A percentile compares a stretch with the other conserved stretches of the same genome.
Conservation (phyloP, 92 coral and sea anemone genomes). For the Hydrozoanthus gracilis region DNA sequence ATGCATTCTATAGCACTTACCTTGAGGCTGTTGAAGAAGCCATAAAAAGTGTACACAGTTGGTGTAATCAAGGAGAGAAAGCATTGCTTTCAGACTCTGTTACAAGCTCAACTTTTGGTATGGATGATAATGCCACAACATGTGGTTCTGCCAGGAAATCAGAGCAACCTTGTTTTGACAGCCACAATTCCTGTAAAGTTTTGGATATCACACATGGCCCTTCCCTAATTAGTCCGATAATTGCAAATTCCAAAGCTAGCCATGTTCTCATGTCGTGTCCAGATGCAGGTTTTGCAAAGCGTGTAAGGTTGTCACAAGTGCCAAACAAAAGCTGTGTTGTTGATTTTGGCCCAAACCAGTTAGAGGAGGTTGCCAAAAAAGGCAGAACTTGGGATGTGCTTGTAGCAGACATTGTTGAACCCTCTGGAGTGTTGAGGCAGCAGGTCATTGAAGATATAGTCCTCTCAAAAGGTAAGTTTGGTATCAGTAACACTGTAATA, state of each 20-base stretch:
- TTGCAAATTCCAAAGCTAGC: slow-evolving; percentile 61
- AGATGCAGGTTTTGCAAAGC: slow-evolving; percentile 45
- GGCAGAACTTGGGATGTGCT: slow-evolving; percentile 77
- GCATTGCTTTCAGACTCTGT: not conserved
- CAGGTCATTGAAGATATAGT: slow-evolving; percentile 90
- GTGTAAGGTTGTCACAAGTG: slow-evolving; percentile 48
- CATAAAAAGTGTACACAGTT: slow-evolving; percentile 30
- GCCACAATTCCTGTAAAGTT: slow-evolving; percentile 45
- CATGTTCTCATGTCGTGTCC: slow-evolving; percentile 64
- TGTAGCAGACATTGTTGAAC: slow-evolving; percentile 87
- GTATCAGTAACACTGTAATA: no score
- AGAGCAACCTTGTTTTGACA: not conserved
- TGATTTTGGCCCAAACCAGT: slow-evolving; percentile 61
- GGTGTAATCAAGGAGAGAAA: not conserved
- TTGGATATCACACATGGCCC: slow-evolving; percentile 73
- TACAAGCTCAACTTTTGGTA: not conserved
- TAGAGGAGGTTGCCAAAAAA: slow-evolving; percentile 76
- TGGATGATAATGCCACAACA: not conserved
- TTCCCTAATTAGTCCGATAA: slow-evolving; percentile 64
- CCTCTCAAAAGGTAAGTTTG: slow-evolving; percentile 63
- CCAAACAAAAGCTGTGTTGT: slow-evolving; percentile 54
- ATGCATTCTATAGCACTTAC: slow-evolving; percentile 51
- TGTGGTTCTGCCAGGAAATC: not conserved
- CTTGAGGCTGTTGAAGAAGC: slow-evolving; percentile 61
- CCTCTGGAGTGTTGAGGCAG: slow-evolving; percentile 86